Conservation (phyloP, 2,797 vertebrate genomes). For the Myotis daubentonii region DNA sequence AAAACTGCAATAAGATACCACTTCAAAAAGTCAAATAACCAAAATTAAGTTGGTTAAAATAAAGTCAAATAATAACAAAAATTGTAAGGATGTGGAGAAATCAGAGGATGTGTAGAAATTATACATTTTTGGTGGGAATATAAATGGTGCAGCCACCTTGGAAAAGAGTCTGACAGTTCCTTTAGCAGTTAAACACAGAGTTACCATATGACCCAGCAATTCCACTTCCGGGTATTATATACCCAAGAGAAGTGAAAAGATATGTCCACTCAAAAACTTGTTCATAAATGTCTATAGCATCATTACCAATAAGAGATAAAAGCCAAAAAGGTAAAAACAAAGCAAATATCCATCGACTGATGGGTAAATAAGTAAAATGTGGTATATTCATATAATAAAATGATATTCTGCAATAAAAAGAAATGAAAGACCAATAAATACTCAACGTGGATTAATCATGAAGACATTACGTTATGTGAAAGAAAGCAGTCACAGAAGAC, state of each 20-base stretch:
- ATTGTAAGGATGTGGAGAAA: not conserved
- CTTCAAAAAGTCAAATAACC: not conserved
- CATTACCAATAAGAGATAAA: not conserved
- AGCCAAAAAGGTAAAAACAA: slow-evolving; percentile 16
- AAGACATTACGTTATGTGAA: not conserved
- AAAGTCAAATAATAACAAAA: not conserved
- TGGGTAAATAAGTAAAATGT: not conserved
- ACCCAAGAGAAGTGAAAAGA: not conserved
- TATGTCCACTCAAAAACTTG: not conserved
- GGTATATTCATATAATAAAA: not conserved
- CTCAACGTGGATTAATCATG: not conserved
- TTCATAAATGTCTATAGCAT: not conserved
- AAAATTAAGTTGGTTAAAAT: not conserved
- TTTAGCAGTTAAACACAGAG: not conserved
- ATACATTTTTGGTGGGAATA: not conserved
- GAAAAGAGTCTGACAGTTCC: not conserved
- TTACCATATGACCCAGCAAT: not conserved
- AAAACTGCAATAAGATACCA: not conserved
- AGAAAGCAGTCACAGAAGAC: not conserved
- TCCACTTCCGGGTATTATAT: not conserved
- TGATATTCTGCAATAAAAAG: not conserved
- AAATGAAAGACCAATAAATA: not conserved
- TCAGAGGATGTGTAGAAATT: not conserved
- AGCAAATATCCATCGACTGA: not conserved
- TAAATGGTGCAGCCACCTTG: not conserved